These are phyloP conservation scores for Artibeus jamaicensis DNA, from an alignment of 2,797 vertebrate species.

Conservation along the genomic window DNA sequence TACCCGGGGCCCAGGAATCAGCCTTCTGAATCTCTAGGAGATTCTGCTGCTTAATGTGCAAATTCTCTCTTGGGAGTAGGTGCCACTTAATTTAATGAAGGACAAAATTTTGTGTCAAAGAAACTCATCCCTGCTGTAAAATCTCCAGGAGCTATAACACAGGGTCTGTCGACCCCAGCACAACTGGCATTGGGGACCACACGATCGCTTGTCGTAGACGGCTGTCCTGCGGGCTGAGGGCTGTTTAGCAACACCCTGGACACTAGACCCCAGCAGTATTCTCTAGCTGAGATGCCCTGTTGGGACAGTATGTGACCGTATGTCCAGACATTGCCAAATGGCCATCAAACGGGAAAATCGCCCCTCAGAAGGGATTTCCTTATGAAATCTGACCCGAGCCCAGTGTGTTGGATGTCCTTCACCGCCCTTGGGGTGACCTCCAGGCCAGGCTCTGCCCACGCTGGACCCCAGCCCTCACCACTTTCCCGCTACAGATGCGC, in stretches of 20 bases:
- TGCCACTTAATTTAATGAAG: not conserved
- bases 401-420: rapidly evolving
- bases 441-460: not conserved
- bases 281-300: not conserved
- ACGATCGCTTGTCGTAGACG: no score
- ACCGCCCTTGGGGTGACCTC: not conserved
- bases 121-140: not conserved
- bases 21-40: not conserved
- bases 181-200: not conserved
- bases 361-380: not conserved
- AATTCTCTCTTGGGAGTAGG: not conserved
- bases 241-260: not conserved
- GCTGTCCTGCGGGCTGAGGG: not conserved
- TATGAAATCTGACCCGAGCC: not conserved
- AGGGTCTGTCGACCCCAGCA: not conserved
- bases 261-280: not conserved
- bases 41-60: not conserved
- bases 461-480: not conserved
- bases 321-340: not conserved
- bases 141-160: not conserved
- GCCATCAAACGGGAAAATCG: not conserved
- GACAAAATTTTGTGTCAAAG: not conserved
- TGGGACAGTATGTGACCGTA: not conserved
- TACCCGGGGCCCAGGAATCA: not conserved
- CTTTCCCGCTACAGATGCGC: not conserved